A percentile compares a stretch with the other conserved stretches of the same genome.
Evolutionary conservation across 2,113 vertebrate genomes (phyloP).

Genomic region (Trinectes maculatus): DNA sequence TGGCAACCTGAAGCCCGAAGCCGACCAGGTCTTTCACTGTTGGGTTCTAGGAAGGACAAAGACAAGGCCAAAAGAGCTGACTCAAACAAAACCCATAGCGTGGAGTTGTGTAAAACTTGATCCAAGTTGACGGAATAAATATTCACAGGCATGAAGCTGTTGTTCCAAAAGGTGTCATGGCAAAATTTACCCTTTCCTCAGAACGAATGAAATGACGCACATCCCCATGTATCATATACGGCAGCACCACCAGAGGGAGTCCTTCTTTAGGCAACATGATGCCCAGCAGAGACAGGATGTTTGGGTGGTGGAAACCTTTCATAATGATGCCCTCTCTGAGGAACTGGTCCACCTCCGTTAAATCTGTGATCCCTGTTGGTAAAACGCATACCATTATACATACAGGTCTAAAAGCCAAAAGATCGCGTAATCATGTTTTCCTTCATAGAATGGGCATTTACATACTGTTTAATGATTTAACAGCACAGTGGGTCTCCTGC

Average conservation of each 20-base stretch:
- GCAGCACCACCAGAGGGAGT: slow-evolving; percentile 91
- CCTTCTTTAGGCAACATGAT: slow-evolving; percentile 89
- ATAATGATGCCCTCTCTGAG: slow-evolving; percentile 95
- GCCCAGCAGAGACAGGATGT: slow-evolving; percentile 91
- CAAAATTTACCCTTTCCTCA: slow-evolving; percentile 84
- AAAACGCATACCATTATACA: slow-evolving; percentile 5
- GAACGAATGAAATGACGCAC: slow-evolving; percentile 92
- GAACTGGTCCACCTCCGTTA: slow-evolving; percentile 94
- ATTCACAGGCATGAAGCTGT: background rate
- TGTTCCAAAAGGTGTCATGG: background rate
- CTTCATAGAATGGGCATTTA: slow-evolving; percentile 20
- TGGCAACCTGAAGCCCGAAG: slow-evolving; percentile 95
- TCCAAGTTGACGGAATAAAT: background rate
- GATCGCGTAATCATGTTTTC: background rate
- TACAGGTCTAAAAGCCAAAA: background rate
- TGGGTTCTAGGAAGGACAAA: slow-evolving; percentile 84
- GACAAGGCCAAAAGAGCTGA: background rate
- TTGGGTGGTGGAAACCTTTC: slow-evolving; percentile 91
- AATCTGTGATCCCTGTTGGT: slow-evolving; percentile 89
- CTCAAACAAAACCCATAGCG: background rate
- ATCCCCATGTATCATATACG: slow-evolving; percentile 95
- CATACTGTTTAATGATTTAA: slow-evolving; percentile 94
- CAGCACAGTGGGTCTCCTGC: slow-evolving; percentile 88
- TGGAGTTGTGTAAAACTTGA: background rate
- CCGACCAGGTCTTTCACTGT: slow-evolving; percentile 95